Conservation (phyloP, 2,797 vertebrate genomes). For the Eospalax fontanierii region DNA sequence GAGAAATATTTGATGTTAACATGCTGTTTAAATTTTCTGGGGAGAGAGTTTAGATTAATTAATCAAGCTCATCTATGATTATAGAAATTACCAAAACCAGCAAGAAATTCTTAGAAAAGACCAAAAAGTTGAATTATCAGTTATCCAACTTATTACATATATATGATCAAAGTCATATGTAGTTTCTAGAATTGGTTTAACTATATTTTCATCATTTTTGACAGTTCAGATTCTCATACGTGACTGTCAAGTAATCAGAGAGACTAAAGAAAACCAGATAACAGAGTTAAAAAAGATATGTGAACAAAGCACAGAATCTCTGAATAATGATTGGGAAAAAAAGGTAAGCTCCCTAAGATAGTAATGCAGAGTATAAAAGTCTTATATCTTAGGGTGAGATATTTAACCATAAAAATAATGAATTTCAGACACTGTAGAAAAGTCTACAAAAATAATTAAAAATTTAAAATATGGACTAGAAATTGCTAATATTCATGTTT, state of each 20-base stretch:
- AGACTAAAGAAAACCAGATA: conserved; percentile 97
- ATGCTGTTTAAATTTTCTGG: not conserved
- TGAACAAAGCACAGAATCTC: conserved; percentile 93
- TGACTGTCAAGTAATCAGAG: conserved; percentile 95
- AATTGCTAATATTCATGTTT: not conserved
- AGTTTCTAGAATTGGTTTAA: conserved; percentile 71
- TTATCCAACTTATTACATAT: not conserved
- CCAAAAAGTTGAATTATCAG: not conserved
- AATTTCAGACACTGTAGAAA: conserved; percentile 24
- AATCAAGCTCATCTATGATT: not conserved
- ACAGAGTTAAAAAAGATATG: conserved; percentile 96
- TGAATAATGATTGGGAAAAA: conserved; percentile 97
- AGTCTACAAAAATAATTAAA: not conserved
- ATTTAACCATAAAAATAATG: conserved; percentile 36
- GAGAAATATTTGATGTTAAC: not conserved
- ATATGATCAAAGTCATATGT: conserved; percentile 1
- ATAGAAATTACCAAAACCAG: not conserved
- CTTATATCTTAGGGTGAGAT: not conserved
- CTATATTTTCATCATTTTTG: conserved; percentile 79
- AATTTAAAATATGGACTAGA: not conserved
- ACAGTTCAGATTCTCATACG: conserved; percentile 96
- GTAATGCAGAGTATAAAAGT: not conserved
- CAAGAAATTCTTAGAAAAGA: conserved; percentile 19
- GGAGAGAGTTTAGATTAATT: not conserved
- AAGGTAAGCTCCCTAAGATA: conserved; percentile 91